Evolutionary conservation across 2,113 vertebrate genomes (phyloP).

Genomic region (Rhinichthys klamathensis): DNA sequence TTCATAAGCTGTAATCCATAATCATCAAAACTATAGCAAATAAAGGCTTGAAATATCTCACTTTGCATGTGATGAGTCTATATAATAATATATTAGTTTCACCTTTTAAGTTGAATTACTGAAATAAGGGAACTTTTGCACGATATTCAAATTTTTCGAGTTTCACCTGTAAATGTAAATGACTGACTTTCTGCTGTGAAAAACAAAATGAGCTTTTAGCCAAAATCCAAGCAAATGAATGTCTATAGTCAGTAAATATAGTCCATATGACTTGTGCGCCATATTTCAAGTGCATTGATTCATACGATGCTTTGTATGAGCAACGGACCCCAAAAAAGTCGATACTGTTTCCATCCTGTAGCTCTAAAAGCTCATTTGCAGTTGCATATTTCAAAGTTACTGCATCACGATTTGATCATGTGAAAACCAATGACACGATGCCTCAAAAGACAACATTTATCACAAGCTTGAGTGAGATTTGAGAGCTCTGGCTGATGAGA

Average conservation of each 20-base stretch:
- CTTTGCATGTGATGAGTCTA: too few species aligned
- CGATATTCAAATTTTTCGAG: too few species aligned
- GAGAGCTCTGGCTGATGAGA: not conserved
- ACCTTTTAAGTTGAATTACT: too few species aligned
- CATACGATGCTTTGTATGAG: too few species aligned
- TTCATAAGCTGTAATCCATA: too few species aligned
- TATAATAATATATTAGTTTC: too few species aligned
- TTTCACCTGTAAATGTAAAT: not conserved
- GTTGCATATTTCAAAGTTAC: not conserved
- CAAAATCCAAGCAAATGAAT: not conserved
- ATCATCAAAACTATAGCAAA: too few species aligned
- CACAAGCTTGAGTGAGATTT: not conserved
- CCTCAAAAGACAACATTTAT: not conserved
- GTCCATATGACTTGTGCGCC: not conserved
- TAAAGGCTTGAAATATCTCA: too few species aligned
- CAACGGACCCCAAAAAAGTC: not conserved
- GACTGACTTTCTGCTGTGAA: not conserved
- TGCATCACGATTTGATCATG: not conserved
- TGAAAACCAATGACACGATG: not conserved
- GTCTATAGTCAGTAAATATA: not conserved
- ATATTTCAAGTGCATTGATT: not conserved
- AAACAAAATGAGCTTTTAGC: not conserved
- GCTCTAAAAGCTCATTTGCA: not conserved
- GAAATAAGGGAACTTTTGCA: too few species aligned
- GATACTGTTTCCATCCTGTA: not conserved